Conservation (phyloP, 2,113 vertebrate species). For the Dissostichus mawsoni region DNA sequence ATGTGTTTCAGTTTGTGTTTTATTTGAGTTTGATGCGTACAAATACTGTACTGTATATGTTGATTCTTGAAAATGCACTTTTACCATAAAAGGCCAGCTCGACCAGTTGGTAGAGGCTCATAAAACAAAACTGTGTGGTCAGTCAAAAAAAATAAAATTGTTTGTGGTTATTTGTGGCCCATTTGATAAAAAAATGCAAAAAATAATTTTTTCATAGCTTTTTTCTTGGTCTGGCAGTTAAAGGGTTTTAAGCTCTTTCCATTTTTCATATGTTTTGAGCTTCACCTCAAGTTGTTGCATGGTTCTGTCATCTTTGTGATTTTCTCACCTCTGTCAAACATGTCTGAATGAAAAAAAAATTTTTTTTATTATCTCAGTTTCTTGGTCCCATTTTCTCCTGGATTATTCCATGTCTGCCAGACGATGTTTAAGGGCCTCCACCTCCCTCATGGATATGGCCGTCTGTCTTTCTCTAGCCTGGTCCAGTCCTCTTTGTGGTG, state of each 20-base stretch:
- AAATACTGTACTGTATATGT: no score
- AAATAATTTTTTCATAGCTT: no score
- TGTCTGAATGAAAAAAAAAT: background rate
- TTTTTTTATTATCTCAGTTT: background rate
- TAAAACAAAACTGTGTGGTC: no score
- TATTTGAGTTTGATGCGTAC: no score
- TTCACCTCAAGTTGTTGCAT: background rate
- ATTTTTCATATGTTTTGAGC: background rate
- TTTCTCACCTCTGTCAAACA: background rate
- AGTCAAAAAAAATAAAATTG: no score
- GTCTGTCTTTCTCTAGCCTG: conserved; percentile 3
- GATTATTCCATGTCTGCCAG: background rate
- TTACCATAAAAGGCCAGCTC: no score
- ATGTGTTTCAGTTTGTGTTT: no score
- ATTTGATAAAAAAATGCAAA: no score
- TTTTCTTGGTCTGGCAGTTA: no score
- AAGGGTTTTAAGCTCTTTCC: background rate
- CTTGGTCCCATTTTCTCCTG: background rate
- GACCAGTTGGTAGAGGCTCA: no score
- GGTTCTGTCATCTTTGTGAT: background rate
- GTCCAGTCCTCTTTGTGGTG: background rate
- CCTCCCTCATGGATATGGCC: background rate
- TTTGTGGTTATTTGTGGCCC: no score
- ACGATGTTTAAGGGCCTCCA: background rate
- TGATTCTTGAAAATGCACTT: no score